Evolutionary conservation across 2,113 vertebrate species (phyloP).

Genomic region (Dasyornis broadbenti): DNA sequence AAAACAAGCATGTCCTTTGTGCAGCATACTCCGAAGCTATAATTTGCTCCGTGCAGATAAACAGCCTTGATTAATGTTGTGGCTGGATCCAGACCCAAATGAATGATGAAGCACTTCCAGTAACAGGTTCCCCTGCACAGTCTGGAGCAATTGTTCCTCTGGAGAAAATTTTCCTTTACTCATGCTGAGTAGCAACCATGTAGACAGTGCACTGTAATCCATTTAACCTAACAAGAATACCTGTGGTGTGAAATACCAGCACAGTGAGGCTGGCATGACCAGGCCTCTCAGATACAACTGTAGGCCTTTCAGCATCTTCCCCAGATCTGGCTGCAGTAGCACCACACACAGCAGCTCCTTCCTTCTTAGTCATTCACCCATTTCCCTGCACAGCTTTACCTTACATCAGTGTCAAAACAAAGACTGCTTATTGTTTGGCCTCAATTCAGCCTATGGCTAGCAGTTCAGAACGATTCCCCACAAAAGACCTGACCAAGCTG

Average conservation of each 20-base stretch:
- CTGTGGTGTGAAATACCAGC: background rate
- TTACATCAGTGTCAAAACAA: background rate
- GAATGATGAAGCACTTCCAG: constrained; percentile 43
- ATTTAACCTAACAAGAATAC: background rate
- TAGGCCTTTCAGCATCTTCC: background rate
- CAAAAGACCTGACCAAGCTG: background rate
- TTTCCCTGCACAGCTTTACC: background rate
- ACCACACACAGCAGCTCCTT: background rate
- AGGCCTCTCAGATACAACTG: background rate
- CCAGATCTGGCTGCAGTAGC: background rate
- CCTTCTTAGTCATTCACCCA: background rate
- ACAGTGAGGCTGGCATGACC: background rate
- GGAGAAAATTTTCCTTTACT: background rate
- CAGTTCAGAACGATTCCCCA: background rate
- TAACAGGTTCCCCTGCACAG: background rate
- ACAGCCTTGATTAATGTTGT: constrained; percentile 25
- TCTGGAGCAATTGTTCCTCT: constrained; percentile 23
- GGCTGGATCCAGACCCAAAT: constrained; percentile 17
- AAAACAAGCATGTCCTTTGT: background rate
- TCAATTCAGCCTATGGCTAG: background rate
- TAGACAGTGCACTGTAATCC: background rate
- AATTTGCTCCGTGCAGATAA: background rate
- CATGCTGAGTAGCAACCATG: background rate
- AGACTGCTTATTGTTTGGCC: background rate
- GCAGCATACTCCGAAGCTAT: background rate